Conservation (phyloP, 2,888 invertebrate species). For the Dione vanillae region DNA sequence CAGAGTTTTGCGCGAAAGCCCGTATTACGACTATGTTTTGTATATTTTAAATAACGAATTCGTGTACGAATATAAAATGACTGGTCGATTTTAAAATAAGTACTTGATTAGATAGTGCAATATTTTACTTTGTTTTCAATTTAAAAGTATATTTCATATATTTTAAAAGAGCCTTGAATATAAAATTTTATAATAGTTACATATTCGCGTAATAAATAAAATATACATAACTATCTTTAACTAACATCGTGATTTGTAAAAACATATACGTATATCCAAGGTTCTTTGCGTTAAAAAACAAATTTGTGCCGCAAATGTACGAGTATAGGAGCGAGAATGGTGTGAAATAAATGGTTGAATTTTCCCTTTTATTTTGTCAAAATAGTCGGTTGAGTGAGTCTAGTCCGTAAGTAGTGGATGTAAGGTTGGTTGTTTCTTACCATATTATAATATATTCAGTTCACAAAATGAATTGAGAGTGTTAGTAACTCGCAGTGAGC, state of each 20-base stretch:
- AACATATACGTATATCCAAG: conserved; percentile 54
- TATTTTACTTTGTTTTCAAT: too few species aligned
- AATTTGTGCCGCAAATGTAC: conserved; percentile 57
- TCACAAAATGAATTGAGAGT: conserved; percentile 84
- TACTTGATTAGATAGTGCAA: too few species aligned
- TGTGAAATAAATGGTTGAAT: conserved; percentile 52
- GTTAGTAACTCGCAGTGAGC: conserved; percentile 83
- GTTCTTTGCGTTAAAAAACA: conserved; percentile 46
- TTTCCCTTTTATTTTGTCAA: conserved; percentile 70
- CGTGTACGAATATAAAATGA: neutral
- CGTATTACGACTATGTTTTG: neutral
- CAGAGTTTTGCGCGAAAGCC: neutral
- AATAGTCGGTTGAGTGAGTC: conserved; percentile 59
- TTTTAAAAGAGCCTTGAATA: too few species aligned
- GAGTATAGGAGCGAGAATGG: conserved; percentile 62
- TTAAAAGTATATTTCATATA: too few species aligned
- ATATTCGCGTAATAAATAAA: conserved; percentile 67
- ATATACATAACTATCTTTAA: conserved; percentile 66
- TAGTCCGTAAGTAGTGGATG: conserved; percentile 59
- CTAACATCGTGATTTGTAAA: conserved; percentile 75
- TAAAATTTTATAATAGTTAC: neutral
- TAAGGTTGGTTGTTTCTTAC: conserved; percentile 71
- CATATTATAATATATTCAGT: conserved; percentile 78
- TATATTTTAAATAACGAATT: neutral
- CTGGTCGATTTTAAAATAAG: too few species aligned